Evolutionary conservation across 2,113 vertebrate species (phyloP).

Genomic region (Hyla sarda): DNA sequence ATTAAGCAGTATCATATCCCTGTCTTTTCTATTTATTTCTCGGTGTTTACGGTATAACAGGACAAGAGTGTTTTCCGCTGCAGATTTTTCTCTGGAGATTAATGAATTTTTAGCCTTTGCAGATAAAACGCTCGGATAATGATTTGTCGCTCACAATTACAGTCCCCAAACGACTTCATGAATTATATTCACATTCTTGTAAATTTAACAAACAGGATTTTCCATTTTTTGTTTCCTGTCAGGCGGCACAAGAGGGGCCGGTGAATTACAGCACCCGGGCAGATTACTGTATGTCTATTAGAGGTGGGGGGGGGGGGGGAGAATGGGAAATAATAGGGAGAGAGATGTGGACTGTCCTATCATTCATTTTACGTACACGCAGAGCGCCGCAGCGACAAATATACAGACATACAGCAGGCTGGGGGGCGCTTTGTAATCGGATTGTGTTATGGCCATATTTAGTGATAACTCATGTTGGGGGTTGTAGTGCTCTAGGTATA

Average conservation of each 20-base stretch:
- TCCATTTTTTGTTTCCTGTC: not conserved
- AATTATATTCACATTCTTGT: not conserved
- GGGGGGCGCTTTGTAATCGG: too few species aligned
- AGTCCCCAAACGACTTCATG: not conserved
- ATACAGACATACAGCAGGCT: too few species aligned
- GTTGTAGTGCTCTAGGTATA: not conserved
- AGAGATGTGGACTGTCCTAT: not conserved
- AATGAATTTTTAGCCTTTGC: conserved; percentile 18
- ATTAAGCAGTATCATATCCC: not conserved
- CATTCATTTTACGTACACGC: not conserved
- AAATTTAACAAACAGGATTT: not conserved
- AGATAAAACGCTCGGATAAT: conserved; percentile 15
- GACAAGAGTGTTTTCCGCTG: not conserved
- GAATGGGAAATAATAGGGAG: not conserved
- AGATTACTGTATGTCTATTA: not conserved
- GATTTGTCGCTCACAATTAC: not conserved
- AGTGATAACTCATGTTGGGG: not conserved
- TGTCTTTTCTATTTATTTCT: not conserved
- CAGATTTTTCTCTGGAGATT: conserved; percentile 36
- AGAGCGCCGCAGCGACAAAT: not conserved
- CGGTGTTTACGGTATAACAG: not conserved
- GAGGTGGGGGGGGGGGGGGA: not conserved
- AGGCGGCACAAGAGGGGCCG: not conserved
- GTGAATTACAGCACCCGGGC: not conserved
- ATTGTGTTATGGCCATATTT: not conserved